phyloP scores from a whole-genome alignment of 2,797 vertebrate species.

The Ptychadena robeensis region DNA sequence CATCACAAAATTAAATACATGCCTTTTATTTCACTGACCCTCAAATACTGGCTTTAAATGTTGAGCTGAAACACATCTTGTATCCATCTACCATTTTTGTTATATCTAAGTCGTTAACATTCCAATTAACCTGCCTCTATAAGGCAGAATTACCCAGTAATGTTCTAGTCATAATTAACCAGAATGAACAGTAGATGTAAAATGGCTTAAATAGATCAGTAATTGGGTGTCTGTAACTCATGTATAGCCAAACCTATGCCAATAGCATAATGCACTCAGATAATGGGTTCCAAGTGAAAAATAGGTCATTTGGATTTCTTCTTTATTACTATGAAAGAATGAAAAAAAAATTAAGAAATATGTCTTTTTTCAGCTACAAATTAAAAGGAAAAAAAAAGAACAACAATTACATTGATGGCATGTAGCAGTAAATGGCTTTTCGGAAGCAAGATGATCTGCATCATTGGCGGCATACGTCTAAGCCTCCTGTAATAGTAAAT shows the following conservation, averaged over 20 bases:
- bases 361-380: slow-evolving; percentile 15
- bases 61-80: background rate
- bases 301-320: background rate
- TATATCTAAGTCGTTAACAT: slow-evolving; percentile 22
- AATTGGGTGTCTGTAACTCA: slow-evolving; percentile 4
- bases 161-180: slow-evolving; percentile 37
- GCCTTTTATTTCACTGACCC: slow-evolving; percentile 33
- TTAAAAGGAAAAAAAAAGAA: slow-evolving; percentile 19
- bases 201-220: slow-evolving; percentile 18
- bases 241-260: background rate
- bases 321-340: background rate
- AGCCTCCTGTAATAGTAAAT: slow-evolving; percentile 42
- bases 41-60: background rate
- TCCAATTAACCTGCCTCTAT: slow-evolving; percentile 43
- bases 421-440: slow-evolving; percentile 31
- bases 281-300: background rate
- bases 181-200: slow-evolving; percentile 10
- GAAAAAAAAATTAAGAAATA: slow-evolving; percentile 22
- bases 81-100: background rate
- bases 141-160: slow-evolving; percentile 10
- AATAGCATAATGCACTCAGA: slow-evolving; percentile 16
- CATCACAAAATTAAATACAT: slow-evolving; percentile 25
- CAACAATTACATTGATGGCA: slow-evolving; percentile 20
- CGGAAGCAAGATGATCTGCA: slow-evolving; percentile 39
- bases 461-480: slow-evolving; percentile 14